Evolutionary conservation across 2,888 invertebrate genomes (phyloP).

Genomic region (Masnerella sp.): DNA sequence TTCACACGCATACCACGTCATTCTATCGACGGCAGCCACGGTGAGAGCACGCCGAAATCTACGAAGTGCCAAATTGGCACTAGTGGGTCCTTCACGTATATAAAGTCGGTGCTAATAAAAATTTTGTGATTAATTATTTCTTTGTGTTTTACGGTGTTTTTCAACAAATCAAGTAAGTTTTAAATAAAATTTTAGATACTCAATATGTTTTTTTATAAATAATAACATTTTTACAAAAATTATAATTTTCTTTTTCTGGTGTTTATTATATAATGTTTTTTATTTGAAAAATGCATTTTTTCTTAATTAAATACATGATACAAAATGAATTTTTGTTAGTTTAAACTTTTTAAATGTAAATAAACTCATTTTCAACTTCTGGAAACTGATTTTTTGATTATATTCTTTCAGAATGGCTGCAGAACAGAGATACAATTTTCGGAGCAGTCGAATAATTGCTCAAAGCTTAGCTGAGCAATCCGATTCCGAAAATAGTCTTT

Average conservation of each 20-base stretch:
- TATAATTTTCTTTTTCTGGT: conserved; percentile 6
- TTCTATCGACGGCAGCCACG: conserved; percentile 2
- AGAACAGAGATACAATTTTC: conserved; percentile 12
- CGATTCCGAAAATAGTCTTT: not conserved
- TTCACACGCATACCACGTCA: not conserved
- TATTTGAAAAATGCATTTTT: conserved; percentile 8
- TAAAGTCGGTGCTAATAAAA: not conserved
- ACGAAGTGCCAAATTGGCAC: conserved; percentile 11
- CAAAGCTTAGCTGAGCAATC: conserved; percentile 4
- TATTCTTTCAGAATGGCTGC: conserved; percentile 12
- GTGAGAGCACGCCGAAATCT: not conserved
- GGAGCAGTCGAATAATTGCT: conserved; percentile 14
- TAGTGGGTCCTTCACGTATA: conserved; percentile 18
- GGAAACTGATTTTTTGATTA: not conserved
- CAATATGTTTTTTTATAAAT: conserved; percentile 19
- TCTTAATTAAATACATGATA: too few species aligned
- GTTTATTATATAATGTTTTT: not conserved
- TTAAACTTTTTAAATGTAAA: not conserved
- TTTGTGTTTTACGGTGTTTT: conserved; percentile 13
- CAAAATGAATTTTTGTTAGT: too few species aligned
- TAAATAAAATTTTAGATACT: conserved; percentile 5
- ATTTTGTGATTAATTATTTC: conserved; percentile 1
- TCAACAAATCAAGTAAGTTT: conserved; percentile 8
- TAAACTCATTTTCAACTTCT: not conserved
- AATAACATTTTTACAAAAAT: conserved; percentile 1